A percentile compares a stretch with the other conserved stretches of the same genome.
Evolutionary conservation across 2,888 invertebrate species (phyloP).

Genomic region (Candidula unifasciata): DNA sequence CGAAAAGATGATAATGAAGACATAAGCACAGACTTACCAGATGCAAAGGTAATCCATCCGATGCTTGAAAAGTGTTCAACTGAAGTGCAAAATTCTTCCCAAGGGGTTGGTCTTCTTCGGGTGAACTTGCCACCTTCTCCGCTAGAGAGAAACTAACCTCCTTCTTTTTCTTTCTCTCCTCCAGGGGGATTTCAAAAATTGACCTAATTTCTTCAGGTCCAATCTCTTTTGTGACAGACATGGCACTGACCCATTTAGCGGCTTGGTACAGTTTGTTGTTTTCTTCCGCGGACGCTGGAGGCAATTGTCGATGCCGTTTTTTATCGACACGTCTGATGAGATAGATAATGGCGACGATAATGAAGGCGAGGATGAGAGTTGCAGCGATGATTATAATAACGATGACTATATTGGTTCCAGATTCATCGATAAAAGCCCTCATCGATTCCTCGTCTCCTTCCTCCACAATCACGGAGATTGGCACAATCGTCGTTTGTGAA

Average conservation of each 20-base stretch:
- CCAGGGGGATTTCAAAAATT: constrained; percentile 57
- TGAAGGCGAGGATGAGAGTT: constrained; percentile 63
- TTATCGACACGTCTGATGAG: constrained; percentile 62
- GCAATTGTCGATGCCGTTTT: constrained; percentile 48
- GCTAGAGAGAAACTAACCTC: constrained; percentile 72
- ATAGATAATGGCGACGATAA: constrained; percentile 65
- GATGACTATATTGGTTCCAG: constrained; percentile 58
- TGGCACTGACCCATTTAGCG: constrained; percentile 53
- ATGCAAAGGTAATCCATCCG: constrained; percentile 31
- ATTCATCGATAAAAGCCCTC: constrained; percentile 1
- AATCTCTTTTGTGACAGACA: constrained; percentile 43
- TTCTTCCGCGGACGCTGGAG: constrained; percentile 25
- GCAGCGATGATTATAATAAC: constrained; percentile 65
- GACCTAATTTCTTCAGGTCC: constrained; percentile 31
- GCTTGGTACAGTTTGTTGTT: constrained; percentile 56
- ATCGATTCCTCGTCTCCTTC: constrained; percentile 47
- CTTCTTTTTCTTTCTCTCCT: constrained; percentile 63
- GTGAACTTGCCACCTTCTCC: constrained; percentile 54
- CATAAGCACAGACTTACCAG: constrained; percentile 40
- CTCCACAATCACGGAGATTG: constrained; percentile 40
- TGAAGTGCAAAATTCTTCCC: constrained; percentile 58
- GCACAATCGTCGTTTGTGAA: constrained; percentile 42
- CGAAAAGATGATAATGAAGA: background rate
- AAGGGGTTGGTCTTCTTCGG: constrained; percentile 63
- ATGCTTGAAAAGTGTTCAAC: constrained; percentile 50